Evolutionary conservation across 2,797 vertebrate genomes (phyloP), one percentile per base, ranked within the genome.

Genomic region (Gymnoscopelus microlampas): DNA sequence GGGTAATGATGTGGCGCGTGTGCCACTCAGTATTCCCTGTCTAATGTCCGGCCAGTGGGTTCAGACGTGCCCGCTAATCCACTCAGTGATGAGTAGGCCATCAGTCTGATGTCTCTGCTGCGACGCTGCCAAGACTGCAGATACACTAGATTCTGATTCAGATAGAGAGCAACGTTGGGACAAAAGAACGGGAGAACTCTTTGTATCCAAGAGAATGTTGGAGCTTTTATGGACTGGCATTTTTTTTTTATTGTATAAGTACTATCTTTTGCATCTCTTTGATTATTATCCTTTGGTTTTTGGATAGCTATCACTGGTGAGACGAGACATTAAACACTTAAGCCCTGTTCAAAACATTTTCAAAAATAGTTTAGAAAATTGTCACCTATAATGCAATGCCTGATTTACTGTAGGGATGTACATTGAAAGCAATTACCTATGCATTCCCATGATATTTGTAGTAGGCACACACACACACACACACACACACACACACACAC

Each of bases 21-120:
- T 91, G 89, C 88, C 88, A 86, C 87, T 91, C 88, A 86, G 81
- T 80, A 69, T 73, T 19, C 82, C 80, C 83, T 48, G 85, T 92
- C 89, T 91, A 82, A 92, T 90, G 88, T 91, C 74, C 69, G 66
- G 86, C 90, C 91, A 92, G 90, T 89, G 85, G 81, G 78, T 83
- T 90, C 90, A 92, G 91, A 93, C 82, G 83, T 83, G 88, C 85
- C 77, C 85, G 67, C 89, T 93, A 93, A 94, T 94, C 92, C 91
- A 89, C 68, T 71, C 84, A 69, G 85, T 76, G 92, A 91, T 91
- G 90, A 93, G 88, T 87, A 80, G 88, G 67, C 74, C 83, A 24
- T 75, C 79, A 2, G 79, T 81, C 78, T 90, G 91, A 91, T 76
- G 82, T 81, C 84, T 78, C 69, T 80, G 74, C 80, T 77, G 61